Conservation (phyloP, 2,113 vertebrate species). For the Amia ocellicauda region DNA sequence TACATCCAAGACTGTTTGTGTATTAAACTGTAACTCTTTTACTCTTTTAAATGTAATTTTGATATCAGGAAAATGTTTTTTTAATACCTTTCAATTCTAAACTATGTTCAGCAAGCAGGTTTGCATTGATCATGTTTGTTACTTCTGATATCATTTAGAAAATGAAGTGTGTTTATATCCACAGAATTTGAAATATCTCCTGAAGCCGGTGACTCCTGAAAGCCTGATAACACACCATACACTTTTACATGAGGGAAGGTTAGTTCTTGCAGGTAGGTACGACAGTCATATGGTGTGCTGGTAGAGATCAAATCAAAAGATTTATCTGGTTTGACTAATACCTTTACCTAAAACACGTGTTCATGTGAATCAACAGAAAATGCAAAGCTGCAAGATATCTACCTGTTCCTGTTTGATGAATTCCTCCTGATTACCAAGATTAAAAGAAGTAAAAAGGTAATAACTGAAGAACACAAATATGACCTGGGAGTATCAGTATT, state of each 20-base stretch:
- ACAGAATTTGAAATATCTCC: slow-evolving; percentile 80
- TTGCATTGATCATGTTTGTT: too few species aligned
- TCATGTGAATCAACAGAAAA: slow-evolving; percentile 62
- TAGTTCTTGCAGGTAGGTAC: slow-evolving; percentile 72
- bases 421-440: slow-evolving; percentile 88
- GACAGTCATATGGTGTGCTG: not conserved
- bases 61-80: too few species aligned
- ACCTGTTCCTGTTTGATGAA: slow-evolving; percentile 86
- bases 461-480: not conserved
- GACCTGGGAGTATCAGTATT: too few species aligned
- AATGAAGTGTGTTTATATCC: too few species aligned
- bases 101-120: too few species aligned
- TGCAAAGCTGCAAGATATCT: slow-evolving; percentile 75
- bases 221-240: slow-evolving; percentile 77
- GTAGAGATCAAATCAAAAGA: not conserved
- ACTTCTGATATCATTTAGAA: too few species aligned
- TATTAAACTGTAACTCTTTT: too few species aligned
- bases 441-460: slow-evolving; percentile 81
- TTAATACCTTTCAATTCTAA: too few species aligned
- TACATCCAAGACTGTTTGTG: too few species aligned
- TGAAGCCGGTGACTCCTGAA: slow-evolving; percentile 77
- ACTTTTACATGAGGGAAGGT: slow-evolving; percentile 78
- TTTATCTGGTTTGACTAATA: too few species aligned
- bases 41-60: too few species aligned
- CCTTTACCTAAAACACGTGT: not conserved